Base-by-base conservation (phyloP, 2,888 invertebrate species). In the Aradus depressus region DNA sequence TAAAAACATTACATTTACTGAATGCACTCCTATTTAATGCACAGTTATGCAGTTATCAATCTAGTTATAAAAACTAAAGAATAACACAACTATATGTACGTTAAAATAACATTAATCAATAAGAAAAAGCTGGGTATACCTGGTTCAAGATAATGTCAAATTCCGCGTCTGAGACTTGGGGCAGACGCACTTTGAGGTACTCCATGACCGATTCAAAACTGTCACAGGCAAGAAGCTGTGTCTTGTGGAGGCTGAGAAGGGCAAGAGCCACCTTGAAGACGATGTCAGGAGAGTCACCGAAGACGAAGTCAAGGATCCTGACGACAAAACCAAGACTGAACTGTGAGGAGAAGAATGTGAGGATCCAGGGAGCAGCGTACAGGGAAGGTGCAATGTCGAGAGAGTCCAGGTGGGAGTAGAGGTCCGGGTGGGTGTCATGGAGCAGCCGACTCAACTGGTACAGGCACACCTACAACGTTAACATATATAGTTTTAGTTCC, bases 311-410 rank as follows among this genome's bases (percentile, higher is more conserved):
- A 64, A 93, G 91, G 0, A 95, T 87, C 60, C 95, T 76, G 0
- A 91, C 86, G 18, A 95, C 95, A 69, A 96, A 95, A 2, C 93
- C 95, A 18, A 96, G 70, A 0, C 95, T 92, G 67, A 96, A 96
- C 69, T 95, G 93, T 47, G 95, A 95, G 35, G 96, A 92, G 70
- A 96, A 96, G 28, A 92, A 72, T 0, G 96, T 96, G 3, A 96
- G 75, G 65, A 96, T 82, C 96, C 96, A 96, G 0, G 96, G 95
- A 0, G 96, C 95, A 0, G 95, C 95, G 67, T 95, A 96, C 4
- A 96, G 70, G 0, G 93, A 92, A 0, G 95, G 93, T 0, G 89
- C 84, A 4, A 96, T 88, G 69, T 96, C 95, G 64, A 92, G 79
- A 12, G 77, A 71, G 62, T 88, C 86, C 59, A 95, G 76, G 69